Evolutionary conservation across 2,113 vertebrate genomes (phyloP).

Genomic region (Aptenodytes forsteri): DNA sequence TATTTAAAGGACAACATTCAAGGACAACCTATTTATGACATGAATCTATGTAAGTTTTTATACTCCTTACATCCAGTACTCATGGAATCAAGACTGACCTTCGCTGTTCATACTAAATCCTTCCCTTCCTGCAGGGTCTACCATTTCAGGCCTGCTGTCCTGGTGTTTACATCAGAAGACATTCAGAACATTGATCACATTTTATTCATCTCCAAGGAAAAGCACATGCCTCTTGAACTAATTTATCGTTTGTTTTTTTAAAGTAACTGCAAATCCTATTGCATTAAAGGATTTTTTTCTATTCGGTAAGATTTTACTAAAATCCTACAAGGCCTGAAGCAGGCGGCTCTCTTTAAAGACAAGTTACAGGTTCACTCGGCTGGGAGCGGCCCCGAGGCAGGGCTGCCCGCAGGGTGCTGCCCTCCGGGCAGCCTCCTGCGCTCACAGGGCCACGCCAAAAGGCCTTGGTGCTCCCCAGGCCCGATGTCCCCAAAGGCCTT

Average conservation of each 20-base stretch:
- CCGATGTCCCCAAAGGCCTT: rapidly evolving
- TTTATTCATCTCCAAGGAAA: not conserved
- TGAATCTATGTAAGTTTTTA: rapidly evolving
- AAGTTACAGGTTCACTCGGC: rapidly evolving
- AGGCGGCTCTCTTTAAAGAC: rapidly evolving
- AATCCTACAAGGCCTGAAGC: not conserved
- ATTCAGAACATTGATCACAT: not conserved
- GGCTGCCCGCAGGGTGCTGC: not conserved
- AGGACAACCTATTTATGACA: not conserved
- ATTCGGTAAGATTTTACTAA: not conserved
- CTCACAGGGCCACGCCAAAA: not conserved
- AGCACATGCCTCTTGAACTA: too few species aligned
- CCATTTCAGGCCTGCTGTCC: not conserved
- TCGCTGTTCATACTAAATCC: rapidly evolving
- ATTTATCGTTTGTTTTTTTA: not conserved
- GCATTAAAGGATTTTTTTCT: not conserved
- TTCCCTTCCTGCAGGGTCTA: not conserved
- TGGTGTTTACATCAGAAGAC: not conserved
- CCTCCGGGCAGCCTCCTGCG: not conserved
- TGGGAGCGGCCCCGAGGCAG: not conserved
- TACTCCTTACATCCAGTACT: not conserved
- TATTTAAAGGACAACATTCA: not conserved
- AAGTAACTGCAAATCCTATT: not conserved
- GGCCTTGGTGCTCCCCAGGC: too few species aligned
- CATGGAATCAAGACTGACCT: not conserved